Base-by-base conservation (phyloP, 2,113 vertebrate genomes). In the Puma concolor region DNA sequence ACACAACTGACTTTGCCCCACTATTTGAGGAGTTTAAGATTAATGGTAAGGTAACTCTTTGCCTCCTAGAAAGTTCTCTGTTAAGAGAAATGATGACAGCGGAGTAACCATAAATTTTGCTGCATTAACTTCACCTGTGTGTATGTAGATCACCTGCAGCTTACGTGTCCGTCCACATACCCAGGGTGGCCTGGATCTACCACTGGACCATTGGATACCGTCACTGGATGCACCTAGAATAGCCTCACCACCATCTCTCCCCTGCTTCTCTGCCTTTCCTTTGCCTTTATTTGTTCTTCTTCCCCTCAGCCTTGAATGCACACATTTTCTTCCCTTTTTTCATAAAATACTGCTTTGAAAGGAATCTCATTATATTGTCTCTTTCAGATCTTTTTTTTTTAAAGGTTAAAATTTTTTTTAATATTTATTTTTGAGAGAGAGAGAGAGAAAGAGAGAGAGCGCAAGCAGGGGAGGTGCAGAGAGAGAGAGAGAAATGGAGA, bases 271-370 rank as follows among this genome's bases (percentile, higher is more conserved):
- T 0, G 1, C 5, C 81, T 71, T 50, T 31, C 64, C 57, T 84
- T 33, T 25, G 7, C 74, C 77, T 81, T 29, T 66, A 19, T 90
- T 66, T 74, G 50, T 27, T 11, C n/a, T n/a, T 64, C 33, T 36
- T 27, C 54, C n/a, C 17, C 16, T 48, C 31, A 31, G 25, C 31
- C 57, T 50, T 77, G 4, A 88, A 52, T 71, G 63, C 69, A 33
- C 41, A 29, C 50, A 15, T 48, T 71, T 66, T 15, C 17, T 4
- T 76, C 41, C 52, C 50, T 67, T 91, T 72, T 92, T 91, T 81
- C 33, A 63, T 88, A 76, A 95, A 84, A 44, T 57, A 48, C 23
- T 15, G 54, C 72, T 87, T 95, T 92, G 69, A 90, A 92, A 88
- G 48, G 19, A 50, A 87, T 3, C 66, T 81, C 44, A 54, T 57